phyloP scores from a whole-genome alignment of 2,113 vertebrate genomes.

The Picathartes gymnocephalus region DNA sequence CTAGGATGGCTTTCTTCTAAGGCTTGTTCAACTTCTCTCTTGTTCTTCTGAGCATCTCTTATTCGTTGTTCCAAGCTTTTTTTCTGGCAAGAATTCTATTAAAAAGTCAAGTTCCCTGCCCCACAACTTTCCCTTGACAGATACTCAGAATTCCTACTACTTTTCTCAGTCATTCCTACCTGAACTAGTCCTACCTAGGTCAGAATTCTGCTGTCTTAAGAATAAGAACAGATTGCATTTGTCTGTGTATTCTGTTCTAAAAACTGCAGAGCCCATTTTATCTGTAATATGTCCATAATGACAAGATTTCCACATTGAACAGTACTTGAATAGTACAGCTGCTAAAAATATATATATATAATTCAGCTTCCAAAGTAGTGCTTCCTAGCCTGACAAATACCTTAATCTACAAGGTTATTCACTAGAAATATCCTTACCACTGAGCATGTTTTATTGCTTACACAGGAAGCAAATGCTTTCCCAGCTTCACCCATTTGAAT shows the following conservation, averaged over 20 bases:
- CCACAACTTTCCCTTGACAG: not conserved
- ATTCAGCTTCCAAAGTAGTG: not conserved
- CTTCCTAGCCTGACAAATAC: not conserved
- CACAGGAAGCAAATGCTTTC: not conserved
- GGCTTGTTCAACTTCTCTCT: not conserved
- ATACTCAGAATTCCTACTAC: not conserved
- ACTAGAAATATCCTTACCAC: not conserved
- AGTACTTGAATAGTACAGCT: not conserved
- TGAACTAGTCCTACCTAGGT: not conserved
- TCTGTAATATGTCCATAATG: not conserved
- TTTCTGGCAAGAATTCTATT: not conserved
- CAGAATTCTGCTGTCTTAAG: not conserved
- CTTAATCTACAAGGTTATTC: not conserved
- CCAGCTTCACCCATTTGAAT: not conserved
- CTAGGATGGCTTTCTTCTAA: not conserved
- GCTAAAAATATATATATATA: not conserved
- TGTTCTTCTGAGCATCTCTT: not conserved
- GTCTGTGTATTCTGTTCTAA: not conserved
- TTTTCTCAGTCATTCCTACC: not conserved
- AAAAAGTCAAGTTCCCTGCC: not conserved
- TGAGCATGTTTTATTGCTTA: fast-evolving
- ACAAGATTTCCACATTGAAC: not conserved
- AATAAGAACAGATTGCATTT: not conserved
- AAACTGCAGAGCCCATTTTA: not conserved
- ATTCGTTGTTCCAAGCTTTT: not conserved